phyloP scores from a whole-genome alignment of 2,888 invertebrate genomes.

The Drosophila kanekoi region DNA sequence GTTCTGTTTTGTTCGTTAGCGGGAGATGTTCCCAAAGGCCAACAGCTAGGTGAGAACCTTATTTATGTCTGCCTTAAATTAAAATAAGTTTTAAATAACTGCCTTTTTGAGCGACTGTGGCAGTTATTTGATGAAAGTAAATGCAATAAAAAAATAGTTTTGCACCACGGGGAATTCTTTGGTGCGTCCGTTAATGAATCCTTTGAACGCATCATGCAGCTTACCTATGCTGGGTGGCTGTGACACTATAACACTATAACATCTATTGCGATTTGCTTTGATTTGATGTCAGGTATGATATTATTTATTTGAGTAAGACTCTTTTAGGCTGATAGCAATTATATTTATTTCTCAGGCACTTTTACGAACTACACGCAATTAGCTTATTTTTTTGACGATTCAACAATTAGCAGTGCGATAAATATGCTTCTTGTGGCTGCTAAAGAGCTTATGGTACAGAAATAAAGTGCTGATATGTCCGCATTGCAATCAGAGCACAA shows the following conservation, averaged over 20 bases:
- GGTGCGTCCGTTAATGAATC: neutral
- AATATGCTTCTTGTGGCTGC: slow-evolving; percentile 1
- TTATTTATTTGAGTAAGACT: neutral
- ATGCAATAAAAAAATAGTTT: neutral
- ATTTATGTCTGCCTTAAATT: neutral
- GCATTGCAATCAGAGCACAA: slow-evolving; percentile 15
- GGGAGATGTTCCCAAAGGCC: neutral
- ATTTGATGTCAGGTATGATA: slow-evolving; percentile 1
- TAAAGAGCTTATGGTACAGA: slow-evolving; percentile 17
- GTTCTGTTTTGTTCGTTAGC: neutral
- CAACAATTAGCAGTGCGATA: slow-evolving; percentile 17
- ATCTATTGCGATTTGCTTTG: slow-evolving; percentile 1
- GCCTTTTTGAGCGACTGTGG: too few relatives aligned
- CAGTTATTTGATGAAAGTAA: neutral
- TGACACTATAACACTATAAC: neutral
- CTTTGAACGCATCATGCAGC: slow-evolving; percentile 3
- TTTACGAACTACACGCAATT: slow-evolving; percentile 8
- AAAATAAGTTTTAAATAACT: neutral
- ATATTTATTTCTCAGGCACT: slow-evolving; percentile 3
- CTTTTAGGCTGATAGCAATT: slow-evolving; percentile 3
- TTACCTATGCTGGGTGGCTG: slow-evolving; percentile 25
- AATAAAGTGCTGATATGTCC: slow-evolving; percentile 28
- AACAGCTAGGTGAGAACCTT: neutral
- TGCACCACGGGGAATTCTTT: slow-evolving; percentile 8
- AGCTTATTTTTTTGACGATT: slow-evolving; percentile 17